phyloP scores from a whole-genome alignment of 2,113 vertebrate species.

The Oxyruncus cristatus region DNA sequence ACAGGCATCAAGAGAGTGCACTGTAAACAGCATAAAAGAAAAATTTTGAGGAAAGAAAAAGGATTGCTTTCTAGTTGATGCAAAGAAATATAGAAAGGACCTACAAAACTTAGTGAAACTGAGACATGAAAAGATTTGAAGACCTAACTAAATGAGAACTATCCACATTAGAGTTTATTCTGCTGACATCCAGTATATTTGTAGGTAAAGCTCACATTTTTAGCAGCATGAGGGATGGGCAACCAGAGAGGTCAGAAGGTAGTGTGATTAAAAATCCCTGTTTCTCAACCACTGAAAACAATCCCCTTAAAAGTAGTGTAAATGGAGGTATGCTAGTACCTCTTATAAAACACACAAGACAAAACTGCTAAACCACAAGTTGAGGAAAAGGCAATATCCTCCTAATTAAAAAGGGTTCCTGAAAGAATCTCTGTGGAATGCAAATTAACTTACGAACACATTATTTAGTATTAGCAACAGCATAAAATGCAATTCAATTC shows the following conservation, averaged over 20 bases:
- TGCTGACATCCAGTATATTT: not conserved
- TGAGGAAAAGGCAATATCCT: not conserved
- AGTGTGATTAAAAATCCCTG: not conserved
- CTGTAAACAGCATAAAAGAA: not conserved
- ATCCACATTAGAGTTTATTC: not conserved
- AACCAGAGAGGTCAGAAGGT: not conserved
- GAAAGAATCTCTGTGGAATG: not conserved
- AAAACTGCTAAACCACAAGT: not conserved
- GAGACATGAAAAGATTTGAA: not conserved
- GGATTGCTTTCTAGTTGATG: not conserved
- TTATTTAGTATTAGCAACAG: not conserved
- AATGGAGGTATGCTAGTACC: not conserved
- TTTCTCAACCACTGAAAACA: not conserved
- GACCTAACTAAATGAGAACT: not conserved
- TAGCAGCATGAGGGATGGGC: not conserved
- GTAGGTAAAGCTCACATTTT: not conserved
- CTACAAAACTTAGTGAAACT: not conserved
- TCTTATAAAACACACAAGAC: not conserved
- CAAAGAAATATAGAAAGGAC: not conserved
- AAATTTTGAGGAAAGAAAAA: not conserved
- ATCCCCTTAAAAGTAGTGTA: not conserved
- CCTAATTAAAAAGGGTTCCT: not conserved
- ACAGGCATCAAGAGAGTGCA: not conserved
- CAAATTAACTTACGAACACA: not conserved
- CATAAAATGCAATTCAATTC: not conserved